Conservation (phyloP, 2,888 invertebrate species). For the Ganaspis brasiliensis region DNA sequence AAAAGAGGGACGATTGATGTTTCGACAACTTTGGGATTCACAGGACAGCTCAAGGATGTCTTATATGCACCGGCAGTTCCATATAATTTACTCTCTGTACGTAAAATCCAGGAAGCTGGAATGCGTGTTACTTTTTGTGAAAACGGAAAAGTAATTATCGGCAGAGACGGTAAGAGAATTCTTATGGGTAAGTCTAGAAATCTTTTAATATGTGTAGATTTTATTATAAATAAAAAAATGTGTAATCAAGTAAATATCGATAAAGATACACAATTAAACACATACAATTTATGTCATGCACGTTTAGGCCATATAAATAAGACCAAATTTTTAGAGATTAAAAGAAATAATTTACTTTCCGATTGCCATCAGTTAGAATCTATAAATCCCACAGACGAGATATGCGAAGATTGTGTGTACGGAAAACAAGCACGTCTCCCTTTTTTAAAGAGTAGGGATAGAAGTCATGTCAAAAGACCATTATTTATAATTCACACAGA, state of each 20-base stretch:
- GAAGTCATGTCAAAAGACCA: too few species aligned
- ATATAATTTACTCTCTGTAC: conserved; percentile 70
- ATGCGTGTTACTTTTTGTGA: conserved; percentile 68
- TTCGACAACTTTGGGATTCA: conserved; percentile 62
- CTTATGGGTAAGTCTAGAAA: neutral
- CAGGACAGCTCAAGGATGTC: conserved; percentile 61
- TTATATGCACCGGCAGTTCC: conserved; percentile 70
- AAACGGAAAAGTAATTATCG: conserved; percentile 56
- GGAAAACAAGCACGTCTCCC: too few species aligned
- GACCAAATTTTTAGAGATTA: too few species aligned
- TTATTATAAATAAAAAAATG: neutral
- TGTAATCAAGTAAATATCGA: neutral
- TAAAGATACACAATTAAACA: too few species aligned
- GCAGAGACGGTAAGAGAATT: neutral
- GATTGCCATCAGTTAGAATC: too few species aligned
- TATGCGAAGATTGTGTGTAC: too few species aligned
- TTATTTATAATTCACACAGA: too few species aligned
- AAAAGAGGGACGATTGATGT: conserved; percentile 69
- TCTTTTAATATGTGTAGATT: neutral
- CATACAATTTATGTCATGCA: too few species aligned
- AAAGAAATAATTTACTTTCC: too few species aligned
- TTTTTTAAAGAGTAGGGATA: too few species aligned
- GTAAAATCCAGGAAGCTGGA: conserved; percentile 65
- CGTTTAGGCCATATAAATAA: too few species aligned
- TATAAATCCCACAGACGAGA: too few species aligned